Conservation (phyloP, 1,140 invertebrate genomes). For the Drosophila prosaltans region DNA sequence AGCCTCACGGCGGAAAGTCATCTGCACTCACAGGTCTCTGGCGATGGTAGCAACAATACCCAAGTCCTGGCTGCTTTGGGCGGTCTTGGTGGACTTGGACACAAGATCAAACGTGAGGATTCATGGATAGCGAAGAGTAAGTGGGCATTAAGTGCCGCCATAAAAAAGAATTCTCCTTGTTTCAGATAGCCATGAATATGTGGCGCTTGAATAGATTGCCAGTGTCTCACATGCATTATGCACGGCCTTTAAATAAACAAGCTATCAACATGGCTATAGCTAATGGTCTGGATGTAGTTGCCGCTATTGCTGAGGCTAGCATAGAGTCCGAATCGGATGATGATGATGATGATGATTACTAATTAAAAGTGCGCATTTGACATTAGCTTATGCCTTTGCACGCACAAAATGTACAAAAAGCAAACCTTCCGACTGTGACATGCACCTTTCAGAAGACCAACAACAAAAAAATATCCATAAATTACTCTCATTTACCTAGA, state of each 20-base stretch:
- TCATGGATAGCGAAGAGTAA: constrained; percentile 78
- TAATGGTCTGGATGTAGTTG: not conserved
- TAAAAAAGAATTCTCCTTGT: constrained; percentile 51
- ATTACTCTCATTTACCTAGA: too few relatives aligned
- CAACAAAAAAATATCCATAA: too few relatives aligned
- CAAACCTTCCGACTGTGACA: too few relatives aligned
- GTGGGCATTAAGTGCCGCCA: constrained; percentile 41
- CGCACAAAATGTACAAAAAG: not conserved
- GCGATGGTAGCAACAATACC: constrained; percentile 74
- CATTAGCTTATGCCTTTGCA: not conserved
- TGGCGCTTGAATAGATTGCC: constrained; percentile 41
- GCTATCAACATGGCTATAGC: not conserved
- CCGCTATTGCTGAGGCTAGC: not conserved
- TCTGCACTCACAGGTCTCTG: constrained; percentile 67
- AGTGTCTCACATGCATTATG: constrained; percentile 27
- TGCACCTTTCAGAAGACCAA: too few relatives aligned
- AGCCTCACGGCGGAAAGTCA: constrained; percentile 70
- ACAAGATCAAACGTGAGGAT: constrained; percentile 81
- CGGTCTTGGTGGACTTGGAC: constrained; percentile 60
- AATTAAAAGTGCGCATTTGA: constrained; percentile 7
- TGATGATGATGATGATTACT: not conserved
- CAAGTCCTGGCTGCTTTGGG: constrained; percentile 70
- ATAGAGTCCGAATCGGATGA: not conserved
- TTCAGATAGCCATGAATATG: constrained; percentile 54
- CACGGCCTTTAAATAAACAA: not conserved